These are phyloP conservation scores for Aphidoletes aphidimyza DNA, from an alignment of 2,888 invertebrate genomes.

Conservation along the genomic window DNA sequence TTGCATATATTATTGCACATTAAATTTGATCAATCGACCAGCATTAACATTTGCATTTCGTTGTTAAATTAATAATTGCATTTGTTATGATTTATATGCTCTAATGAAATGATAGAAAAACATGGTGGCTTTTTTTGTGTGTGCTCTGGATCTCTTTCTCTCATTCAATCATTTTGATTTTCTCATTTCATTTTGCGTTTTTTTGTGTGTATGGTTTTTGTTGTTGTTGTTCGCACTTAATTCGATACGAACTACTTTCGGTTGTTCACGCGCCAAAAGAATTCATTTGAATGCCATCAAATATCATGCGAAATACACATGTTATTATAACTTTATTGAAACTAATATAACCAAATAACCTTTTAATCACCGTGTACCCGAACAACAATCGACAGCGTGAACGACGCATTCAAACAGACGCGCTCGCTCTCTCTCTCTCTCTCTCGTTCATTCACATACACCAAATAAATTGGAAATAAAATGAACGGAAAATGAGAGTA, in stretches of 20 bases:
- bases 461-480: background rate
- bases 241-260: background rate
- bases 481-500: slow-evolving; percentile 27
- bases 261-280: background rate
- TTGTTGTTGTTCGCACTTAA: too few relatives aligned
- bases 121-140: background rate
- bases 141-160: background rate
- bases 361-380: background rate
- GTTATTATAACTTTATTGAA: slow-evolving; percentile 28
- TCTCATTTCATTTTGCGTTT: background rate
- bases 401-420: too few relatives aligned
- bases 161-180: background rate
- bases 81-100: background rate
- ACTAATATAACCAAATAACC: slow-evolving; percentile 32
- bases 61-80: slow-evolving; percentile 24
- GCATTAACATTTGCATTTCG: background rate
- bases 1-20: background rate
- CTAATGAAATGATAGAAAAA: slow-evolving; percentile 27
- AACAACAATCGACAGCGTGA: background rate
- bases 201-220: too few relatives aligned
- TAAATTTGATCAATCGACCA: background rate
- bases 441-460: background rate
- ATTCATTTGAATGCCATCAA: slow-evolving; percentile 1
- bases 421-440: background rate
- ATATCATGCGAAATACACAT: slow-evolving; percentile 31